Conservation (phyloP, 1,140 invertebrate species). For the Pseudoatta argentina region DNA sequence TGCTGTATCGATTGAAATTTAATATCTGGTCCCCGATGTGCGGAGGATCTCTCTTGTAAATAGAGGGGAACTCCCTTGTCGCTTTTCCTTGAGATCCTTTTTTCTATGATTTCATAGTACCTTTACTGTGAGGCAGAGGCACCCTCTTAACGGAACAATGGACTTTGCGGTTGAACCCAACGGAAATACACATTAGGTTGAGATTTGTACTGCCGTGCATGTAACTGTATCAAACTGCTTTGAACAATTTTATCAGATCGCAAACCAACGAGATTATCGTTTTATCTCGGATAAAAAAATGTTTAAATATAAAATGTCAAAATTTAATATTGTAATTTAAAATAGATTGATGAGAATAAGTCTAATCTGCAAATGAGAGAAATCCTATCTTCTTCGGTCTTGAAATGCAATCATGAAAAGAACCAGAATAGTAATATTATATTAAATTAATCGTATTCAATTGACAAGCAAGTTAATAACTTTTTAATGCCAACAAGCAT, state of each 20-base stretch:
- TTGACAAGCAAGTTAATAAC: too few species aligned
- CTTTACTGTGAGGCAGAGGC: constrained; percentile 21
- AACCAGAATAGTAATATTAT: too few species aligned
- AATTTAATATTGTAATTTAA: too few species aligned
- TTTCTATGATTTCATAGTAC: constrained; percentile 58
- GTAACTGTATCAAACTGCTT: neutral
- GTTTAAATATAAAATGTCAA: too few species aligned
- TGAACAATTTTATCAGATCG: constrained; percentile 1
- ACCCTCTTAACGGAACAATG: constrained; percentile 48
- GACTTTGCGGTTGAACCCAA: constrained; percentile 8
- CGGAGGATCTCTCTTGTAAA: constrained; percentile 77
- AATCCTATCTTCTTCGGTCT: too few species aligned
- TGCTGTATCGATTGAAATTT: constrained; percentile 83
- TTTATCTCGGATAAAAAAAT: neutral
- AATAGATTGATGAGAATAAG: too few species aligned
- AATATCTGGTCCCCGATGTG: constrained; percentile 78
- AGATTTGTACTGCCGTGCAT: neutral
- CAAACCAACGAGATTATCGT: neutral
- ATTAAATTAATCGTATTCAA: too few species aligned
- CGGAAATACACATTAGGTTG: constrained; percentile 36
- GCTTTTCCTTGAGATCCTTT: constrained; percentile 57
- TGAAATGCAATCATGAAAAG: too few species aligned
- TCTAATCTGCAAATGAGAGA: too few species aligned
- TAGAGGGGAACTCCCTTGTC: constrained; percentile 73
- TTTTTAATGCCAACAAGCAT: too few species aligned